Evolutionary conservation across 2,113 vertebrate genomes (phyloP), one percentile per base, ranked within the genome.

Genomic region (Columba janthina): DNA sequence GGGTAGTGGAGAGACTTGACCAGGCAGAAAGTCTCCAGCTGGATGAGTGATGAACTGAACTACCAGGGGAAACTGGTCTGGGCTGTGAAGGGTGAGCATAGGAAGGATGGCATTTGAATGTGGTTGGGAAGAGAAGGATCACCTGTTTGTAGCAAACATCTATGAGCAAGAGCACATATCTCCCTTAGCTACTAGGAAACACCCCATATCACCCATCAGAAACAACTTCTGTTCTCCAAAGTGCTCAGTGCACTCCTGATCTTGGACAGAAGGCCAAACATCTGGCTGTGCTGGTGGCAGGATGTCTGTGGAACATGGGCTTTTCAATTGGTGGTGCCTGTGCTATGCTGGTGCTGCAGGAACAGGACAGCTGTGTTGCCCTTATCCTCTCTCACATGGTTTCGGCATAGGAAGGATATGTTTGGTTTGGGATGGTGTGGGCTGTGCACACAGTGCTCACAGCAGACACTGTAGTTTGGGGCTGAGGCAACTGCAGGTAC

Each of bases 111-210:
- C 6, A 69, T 88, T 88, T 83, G 58, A 21, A 40, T n/a, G 26
- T 72, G 44, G 8, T 2, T 74, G 19, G 32, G 12, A 82, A 71
- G 16, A 84, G 25, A 56, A 85, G 9, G 13, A 54, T 34, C 16
- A 29, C 11, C 9, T 3, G 1, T 13, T 36, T 38, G 10, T 20
- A 81, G 21, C 3, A 91, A 75, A 56, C 0, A 0, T 15, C n/a
- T 89, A 84, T 42, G 11, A 46, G 15, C 9, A 67, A 66, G 13
- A 82, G 16, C 28, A 31, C 3, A 1, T 67, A 11, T 5, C 9
- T 75, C 7, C 4, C 17, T 69, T 66, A 44, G 24, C 25, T 83
- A 12, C 7, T 16, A 69, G 12, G 28, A 71, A 77, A 75, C 5
- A 72, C 15, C 22, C 9, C 40, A 62, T 32, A 48, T 64, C 48